Conservation (phyloP, 2,113 vertebrate genomes). For the Clarias magur region DNA sequence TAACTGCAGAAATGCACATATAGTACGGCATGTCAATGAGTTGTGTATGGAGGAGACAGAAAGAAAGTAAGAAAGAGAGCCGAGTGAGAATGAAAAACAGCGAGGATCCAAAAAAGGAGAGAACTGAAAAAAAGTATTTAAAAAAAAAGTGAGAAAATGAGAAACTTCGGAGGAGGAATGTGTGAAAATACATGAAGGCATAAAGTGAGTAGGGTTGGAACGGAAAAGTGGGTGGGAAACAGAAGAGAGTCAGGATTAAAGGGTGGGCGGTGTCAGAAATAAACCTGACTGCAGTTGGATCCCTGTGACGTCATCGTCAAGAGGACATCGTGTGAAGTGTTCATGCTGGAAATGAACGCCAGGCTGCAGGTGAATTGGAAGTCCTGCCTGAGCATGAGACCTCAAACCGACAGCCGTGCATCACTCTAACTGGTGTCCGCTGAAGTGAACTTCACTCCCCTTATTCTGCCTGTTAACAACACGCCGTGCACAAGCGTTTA, state of each 20-base stretch:
- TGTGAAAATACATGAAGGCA: background rate
- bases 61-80: background rate
- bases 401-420: too few relatives aligned
- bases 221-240: background rate
- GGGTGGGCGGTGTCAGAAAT: background rate
- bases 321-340: too few relatives aligned
- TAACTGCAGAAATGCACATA: background rate
- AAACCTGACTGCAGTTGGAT: background rate
- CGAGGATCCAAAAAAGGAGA: background rate
- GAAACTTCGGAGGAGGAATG: background rate
- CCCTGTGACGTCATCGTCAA: background rate
- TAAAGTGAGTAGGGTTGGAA: background rate
- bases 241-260: background rate
- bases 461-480: background rate
- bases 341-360: background rate
- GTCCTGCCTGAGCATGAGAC: background rate
- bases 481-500: background rate
- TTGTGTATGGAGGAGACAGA: background rate
- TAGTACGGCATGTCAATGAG: background rate
- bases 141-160: background rate
- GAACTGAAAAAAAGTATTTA: background rate
- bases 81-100: background rate
- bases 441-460: background rate
- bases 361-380: background rate
- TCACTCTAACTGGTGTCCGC: background rate